phyloP scores from a whole-genome alignment of 53 echinoderm and acorn worm genomes.

The Hippasteria phrygiana region DNA sequence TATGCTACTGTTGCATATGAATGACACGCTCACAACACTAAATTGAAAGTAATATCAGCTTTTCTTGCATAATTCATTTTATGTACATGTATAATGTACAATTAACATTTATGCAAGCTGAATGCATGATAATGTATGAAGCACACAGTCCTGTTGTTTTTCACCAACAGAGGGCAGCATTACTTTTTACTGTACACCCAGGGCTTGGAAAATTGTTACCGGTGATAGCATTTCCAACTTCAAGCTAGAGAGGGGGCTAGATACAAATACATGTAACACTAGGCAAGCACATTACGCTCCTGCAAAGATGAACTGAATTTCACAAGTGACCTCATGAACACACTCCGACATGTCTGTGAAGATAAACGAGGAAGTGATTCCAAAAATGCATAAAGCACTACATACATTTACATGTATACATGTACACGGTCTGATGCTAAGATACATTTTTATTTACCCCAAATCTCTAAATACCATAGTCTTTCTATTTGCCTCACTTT shows the following conservation, averaged over 20 bases:
- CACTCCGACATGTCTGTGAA: background rate
- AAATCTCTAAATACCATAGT: too few species aligned
- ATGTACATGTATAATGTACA: too few species aligned
- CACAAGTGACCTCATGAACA: background rate
- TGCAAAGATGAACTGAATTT: background rate
- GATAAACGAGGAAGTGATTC: background rate
- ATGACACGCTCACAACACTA: too few species aligned
- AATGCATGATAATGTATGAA: too few species aligned
- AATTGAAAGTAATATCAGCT: too few species aligned
- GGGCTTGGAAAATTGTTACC: background rate
- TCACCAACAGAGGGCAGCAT: slow-evolving; percentile 44
- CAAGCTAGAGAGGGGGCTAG: slow-evolving; percentile 48
- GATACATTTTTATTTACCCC: too few species aligned
- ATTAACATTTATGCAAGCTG: too few species aligned
- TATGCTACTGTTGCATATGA: too few species aligned
- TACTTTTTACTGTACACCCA: background rate
- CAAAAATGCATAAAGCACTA: background rate
- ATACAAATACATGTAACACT: background rate
- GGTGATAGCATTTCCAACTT: background rate
- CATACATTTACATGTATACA: background rate
- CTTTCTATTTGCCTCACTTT: too few species aligned
- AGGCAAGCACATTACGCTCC: background rate
- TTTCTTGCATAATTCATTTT: too few species aligned
- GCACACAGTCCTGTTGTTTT: background rate
- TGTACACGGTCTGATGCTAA: too few species aligned